A percentile compares a stretch with the other conserved stretches of the same genome.
phyloP scores from a whole-genome alignment of 2,888 invertebrate genomes.

The Mesorhabditis sp. region DNA sequence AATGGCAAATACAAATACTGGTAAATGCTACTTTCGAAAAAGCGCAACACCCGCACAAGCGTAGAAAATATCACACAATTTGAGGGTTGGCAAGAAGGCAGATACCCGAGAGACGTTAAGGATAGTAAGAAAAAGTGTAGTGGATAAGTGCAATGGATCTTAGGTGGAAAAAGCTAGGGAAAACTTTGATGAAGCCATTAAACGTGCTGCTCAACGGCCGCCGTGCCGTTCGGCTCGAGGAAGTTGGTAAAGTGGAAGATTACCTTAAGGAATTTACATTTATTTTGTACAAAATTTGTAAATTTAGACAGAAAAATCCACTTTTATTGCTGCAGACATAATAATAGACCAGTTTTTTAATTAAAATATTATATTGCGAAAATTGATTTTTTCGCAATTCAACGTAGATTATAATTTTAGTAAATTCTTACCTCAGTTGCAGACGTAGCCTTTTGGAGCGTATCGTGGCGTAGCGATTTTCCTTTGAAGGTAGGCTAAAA shows the following conservation, averaged over 20 bases:
- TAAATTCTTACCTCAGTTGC: neutral
- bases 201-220: neutral
- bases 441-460: neutral
- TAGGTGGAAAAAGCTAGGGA: neutral
- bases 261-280: neutral
- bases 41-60: no score
- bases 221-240: neutral
- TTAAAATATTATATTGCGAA: no score
- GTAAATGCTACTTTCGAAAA: no score
- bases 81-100: no score
- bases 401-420: neutral
- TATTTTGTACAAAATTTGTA: neutral
- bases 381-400: no score
- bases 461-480: neutral
- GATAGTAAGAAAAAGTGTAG: no score
- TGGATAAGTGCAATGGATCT: neutral
- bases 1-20: no score
- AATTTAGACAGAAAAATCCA: neutral
- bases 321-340: neutral
- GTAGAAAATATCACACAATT: no score
- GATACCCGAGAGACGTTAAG: no score
- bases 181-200: neutral
- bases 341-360: no score
- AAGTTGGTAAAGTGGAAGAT: neutral
- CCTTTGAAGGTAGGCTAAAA: slow-evolving; percentile 2